These are phyloP conservation scores for Eurypyga helias DNA, from an alignment of 2,113 vertebrate species.

Conservation along the genomic window DNA sequence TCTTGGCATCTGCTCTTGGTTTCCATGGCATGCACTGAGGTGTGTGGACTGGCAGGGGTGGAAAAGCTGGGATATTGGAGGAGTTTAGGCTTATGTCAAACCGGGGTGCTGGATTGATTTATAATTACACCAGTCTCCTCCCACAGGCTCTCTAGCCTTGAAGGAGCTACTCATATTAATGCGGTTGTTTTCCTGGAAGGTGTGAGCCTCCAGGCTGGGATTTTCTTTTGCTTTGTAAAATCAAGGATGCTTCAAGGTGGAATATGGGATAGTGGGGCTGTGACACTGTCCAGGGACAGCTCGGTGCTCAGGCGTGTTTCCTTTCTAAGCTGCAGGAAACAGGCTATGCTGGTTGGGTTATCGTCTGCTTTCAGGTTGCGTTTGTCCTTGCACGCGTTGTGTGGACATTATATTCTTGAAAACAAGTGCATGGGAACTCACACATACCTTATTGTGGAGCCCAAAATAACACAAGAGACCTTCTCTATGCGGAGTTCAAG, in stretches of 20 bases:
- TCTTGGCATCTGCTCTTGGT: constrained; percentile 73
- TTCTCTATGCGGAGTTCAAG: background rate
- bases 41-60: constrained; percentile 1
- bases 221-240: background rate
- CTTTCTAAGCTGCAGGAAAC: background rate
- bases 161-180: background rate
- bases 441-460: background rate
- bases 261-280: fast-evolving
- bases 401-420: background rate
- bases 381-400: background rate
- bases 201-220: background rate
- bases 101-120: constrained; percentile 53
- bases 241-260: background rate
- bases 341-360: background rate
- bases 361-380: background rate
- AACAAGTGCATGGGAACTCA: background rate
- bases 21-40: background rate
- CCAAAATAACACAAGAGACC: background rate
- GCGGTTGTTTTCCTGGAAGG: background rate
- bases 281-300: background rate
- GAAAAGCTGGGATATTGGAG: constrained; percentile 15
- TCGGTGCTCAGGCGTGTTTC: fast-evolving
- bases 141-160: background rate
- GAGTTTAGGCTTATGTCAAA: constrained; percentile 55
- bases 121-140: background rate